Conservation (phyloP, 1,140 invertebrate species). For the Drosophila erecta region DNA sequence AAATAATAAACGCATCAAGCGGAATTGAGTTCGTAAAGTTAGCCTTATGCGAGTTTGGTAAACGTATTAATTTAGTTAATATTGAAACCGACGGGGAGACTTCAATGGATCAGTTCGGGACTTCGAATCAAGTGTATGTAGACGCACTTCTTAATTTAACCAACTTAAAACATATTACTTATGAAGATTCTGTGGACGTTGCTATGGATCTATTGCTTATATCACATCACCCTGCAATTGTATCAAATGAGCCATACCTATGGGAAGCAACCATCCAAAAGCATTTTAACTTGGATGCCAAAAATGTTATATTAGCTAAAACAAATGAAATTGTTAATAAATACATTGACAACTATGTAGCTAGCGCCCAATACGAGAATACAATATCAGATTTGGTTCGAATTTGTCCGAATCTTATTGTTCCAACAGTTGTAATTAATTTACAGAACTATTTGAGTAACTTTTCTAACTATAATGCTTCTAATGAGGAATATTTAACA, state of each 20-base stretch:
- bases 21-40: conserved; percentile 80
- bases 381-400: conserved; percentile 88
- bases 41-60: conserved; percentile 86
- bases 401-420: conserved; percentile 88
- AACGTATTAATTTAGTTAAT: conserved; percentile 86
- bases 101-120: conserved; percentile 82
- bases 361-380: conserved; percentile 86
- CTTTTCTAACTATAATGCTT: conserved; percentile 89
- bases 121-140: conserved; percentile 75
- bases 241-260: conserved; percentile 82
- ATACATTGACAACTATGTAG: conserved; percentile 65
- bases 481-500: conserved; percentile 94
- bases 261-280: conserved; percentile 70
- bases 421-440: conserved; percentile 86
- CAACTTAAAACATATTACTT: conserved; percentile 81
- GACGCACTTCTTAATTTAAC: conserved; percentile 67
- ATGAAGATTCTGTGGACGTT: conserved; percentile 86
- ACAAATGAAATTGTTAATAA: conserved; percentile 44
- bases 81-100: conserved; percentile 84
- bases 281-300: conserved; percentile 55
- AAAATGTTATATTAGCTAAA: conserved; percentile 62
- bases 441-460: conserved; percentile 87
- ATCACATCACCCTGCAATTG: conserved; percentile 89
- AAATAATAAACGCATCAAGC: conserved; percentile 56
- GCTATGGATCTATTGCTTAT: conserved; percentile 88